A percentile compares a stretch with the other conserved stretches of the same genome.
These are phyloP conservation scores for Agrilus planipennis DNA, from an alignment of 1,140 invertebrate species.

Conservation along the genomic window DNA sequence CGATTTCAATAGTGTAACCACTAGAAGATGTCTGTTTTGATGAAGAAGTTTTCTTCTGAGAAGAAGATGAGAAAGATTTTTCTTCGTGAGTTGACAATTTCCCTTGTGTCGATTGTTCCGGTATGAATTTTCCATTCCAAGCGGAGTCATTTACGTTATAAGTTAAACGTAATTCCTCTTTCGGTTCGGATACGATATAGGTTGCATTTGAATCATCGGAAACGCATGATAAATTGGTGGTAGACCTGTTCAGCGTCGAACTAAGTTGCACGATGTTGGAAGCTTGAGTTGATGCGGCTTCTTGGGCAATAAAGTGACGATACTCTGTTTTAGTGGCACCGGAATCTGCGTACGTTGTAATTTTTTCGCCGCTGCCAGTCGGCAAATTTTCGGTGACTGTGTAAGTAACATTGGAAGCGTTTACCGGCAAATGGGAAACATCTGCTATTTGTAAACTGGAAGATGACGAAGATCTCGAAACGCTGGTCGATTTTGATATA, in stretches of 20 bases:
- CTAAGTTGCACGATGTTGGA: constrained; percentile 26
- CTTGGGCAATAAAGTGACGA: constrained; percentile 24
- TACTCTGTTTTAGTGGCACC: constrained; percentile 28
- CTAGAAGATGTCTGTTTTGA: constrained; percentile 43
- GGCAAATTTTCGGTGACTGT: constrained; percentile 29
- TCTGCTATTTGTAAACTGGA: constrained; percentile 31
- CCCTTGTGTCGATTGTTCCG: constrained; percentile 28
- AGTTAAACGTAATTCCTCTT: constrained; percentile 26
- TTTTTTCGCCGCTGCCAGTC: constrained; percentile 28
- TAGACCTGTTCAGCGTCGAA: constrained; percentile 26
- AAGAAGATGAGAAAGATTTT: constrained; percentile 17
- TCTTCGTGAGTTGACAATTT: constrained; percentile 17
- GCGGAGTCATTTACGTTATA: constrained; percentile 36
- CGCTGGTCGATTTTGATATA: constrained; percentile 9
- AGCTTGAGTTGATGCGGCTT: constrained; percentile 13
- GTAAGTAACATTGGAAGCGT: constrained; percentile 22
- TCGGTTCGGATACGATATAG: constrained; percentile 32
- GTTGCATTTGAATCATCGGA: constrained; percentile 12
- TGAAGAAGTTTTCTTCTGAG: constrained; percentile 22
- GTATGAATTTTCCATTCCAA: constrained; percentile 40
- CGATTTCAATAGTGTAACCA: constrained; percentile 44
- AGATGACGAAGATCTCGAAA: constrained; percentile 27
- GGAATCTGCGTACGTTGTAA: constrained; percentile 28
- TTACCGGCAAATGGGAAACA: constrained; percentile 29
- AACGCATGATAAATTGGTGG: constrained; percentile 21